These are phyloP conservation scores for Tricholauxania praeusta DNA, from an alignment of 2,888 invertebrate species.

Conservation along the genomic window DNA sequence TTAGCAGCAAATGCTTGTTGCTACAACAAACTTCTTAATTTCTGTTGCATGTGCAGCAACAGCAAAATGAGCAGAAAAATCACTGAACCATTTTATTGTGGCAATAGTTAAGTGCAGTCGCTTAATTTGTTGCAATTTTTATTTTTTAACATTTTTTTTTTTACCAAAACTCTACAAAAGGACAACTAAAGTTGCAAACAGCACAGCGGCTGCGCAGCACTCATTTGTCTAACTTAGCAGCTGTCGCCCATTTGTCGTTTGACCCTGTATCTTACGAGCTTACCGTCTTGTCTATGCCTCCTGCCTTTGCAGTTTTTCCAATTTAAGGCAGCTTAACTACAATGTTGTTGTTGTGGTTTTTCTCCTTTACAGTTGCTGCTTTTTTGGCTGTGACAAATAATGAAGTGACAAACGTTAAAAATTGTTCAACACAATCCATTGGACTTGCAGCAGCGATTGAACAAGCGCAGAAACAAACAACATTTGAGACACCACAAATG, in stretches of 20 bases:
- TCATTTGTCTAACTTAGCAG: slow-evolving; percentile 24
- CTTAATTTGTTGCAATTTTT: slow-evolving; percentile 1
- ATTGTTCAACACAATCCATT: slow-evolving; percentile 39
- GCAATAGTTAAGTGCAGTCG: slow-evolving; percentile 6
- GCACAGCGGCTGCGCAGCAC: neutral
- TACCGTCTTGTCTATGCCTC: slow-evolving; percentile 14
- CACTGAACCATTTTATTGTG: slow-evolving; percentile 14
- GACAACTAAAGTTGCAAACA: neutral
- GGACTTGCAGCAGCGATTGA: slow-evolving; percentile 7
- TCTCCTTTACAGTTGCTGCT: neutral
- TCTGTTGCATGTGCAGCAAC: slow-evolving; percentile 4
- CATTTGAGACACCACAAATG: neutral
- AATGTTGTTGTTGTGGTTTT: slow-evolving; percentile 8
- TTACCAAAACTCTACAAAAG: neutral
- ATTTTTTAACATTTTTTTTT: neutral
- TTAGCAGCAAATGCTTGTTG: neutral
- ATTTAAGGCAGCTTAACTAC: neutral
- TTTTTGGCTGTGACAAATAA: slow-evolving; percentile 32
- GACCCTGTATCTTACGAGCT: slow-evolving; percentile 8
- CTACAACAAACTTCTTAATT: slow-evolving; percentile 13
- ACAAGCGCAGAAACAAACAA: neutral
- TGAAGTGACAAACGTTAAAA: slow-evolving; percentile 44
- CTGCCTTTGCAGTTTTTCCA: neutral
- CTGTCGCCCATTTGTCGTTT: slow-evolving; percentile 3
- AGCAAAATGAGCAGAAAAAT: slow-evolving; percentile 7